phyloP scores from a whole-genome alignment of 2,797 vertebrate species.

The Falco peregrinus region DNA sequence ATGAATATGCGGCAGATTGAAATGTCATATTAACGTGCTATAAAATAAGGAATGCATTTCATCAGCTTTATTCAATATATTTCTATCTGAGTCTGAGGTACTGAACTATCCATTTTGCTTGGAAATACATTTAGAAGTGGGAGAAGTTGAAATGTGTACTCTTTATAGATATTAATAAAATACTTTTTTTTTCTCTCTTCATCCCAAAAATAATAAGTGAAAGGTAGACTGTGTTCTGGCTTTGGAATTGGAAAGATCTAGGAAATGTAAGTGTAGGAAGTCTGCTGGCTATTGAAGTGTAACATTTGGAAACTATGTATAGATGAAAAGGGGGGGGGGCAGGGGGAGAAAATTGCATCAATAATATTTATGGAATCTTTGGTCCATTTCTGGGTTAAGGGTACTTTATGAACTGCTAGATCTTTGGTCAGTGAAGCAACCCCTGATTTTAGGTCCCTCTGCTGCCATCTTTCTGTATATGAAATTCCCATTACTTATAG shows the following conservation, averaged over 20 bases:
- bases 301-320: neutral
- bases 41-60: neutral
- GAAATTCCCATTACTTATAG: neutral
- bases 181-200: neutral
- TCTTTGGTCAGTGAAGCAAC: neutral
- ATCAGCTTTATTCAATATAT: neutral
- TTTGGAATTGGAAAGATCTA: neutral
- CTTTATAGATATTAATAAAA: neutral
- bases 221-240: neutral
- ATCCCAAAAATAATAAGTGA: neutral
- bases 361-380: neutral
- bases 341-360: neutral
- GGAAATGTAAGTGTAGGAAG: neutral
- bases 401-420: neutral
- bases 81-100: neutral
- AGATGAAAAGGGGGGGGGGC: neutral
- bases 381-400: neutral
- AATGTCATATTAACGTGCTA: neutral
- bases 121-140: neutral
- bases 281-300: neutral
- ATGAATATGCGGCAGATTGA: neutral
- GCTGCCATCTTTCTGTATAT: neutral
- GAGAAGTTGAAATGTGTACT: neutral
- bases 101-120: constrained; percentile 3
- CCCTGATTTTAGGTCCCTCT: neutral